Evolutionary conservation across 2,888 invertebrate species (phyloP).

Genomic region (Pyrgus malvae): DNA sequence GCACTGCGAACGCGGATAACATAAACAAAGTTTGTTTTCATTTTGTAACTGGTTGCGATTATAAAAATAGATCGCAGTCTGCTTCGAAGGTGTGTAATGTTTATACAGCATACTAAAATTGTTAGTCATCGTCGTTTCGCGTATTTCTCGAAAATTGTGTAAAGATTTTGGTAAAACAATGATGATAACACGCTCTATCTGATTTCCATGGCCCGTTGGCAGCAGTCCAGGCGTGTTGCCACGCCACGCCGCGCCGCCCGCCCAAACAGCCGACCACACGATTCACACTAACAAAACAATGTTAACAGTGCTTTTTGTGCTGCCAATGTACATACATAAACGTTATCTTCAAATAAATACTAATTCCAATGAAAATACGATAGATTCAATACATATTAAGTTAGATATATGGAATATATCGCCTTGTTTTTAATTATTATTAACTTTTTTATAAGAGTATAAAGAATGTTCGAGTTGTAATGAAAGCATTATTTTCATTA

Average conservation of each 20-base stretch:
- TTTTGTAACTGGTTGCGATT: slow-evolving; percentile 38
- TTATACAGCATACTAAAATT: slow-evolving; percentile 16
- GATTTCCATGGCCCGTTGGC: slow-evolving; percentile 64
- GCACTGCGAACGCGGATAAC: slow-evolving; percentile 20
- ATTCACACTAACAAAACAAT: slow-evolving; percentile 24
- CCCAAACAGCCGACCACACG: slow-evolving; percentile 34
- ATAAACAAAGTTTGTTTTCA: slow-evolving; percentile 27
- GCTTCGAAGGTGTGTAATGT: slow-evolving; percentile 1
- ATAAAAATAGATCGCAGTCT: slow-evolving; percentile 43
- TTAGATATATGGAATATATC: too few relatives aligned
- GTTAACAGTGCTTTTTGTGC: background rate
- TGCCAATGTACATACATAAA: background rate
- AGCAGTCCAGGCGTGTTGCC: slow-evolving; percentile 59
- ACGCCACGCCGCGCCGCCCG: slow-evolving; percentile 40
- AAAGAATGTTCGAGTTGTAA: too few relatives aligned
- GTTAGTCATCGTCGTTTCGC: slow-evolving; percentile 42
- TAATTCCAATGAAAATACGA: too few relatives aligned
- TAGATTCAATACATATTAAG: too few relatives aligned
- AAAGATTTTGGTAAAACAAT: slow-evolving; percentile 55
- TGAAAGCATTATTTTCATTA: too few relatives aligned
- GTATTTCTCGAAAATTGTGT: slow-evolving; percentile 44
- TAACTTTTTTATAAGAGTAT: too few relatives aligned
- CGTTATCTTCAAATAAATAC: too few relatives aligned
- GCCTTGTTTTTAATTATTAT: too few relatives aligned
- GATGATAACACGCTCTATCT: slow-evolving; percentile 45